Evolutionary conservation across 2,113 vertebrate genomes (phyloP).

Genomic region (Rhinichthys klamathensis): DNA sequence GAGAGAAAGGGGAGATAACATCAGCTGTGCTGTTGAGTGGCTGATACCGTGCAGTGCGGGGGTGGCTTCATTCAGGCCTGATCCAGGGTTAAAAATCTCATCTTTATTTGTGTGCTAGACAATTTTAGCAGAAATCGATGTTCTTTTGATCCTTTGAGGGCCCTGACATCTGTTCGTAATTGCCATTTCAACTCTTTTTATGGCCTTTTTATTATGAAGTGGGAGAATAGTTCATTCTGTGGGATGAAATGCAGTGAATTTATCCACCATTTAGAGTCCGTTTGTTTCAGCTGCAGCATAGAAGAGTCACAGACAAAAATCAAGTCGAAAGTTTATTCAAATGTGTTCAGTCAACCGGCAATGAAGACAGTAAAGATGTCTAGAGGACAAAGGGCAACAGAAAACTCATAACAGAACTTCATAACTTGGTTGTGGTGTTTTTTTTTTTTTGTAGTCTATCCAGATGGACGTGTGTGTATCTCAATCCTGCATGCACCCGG

Average conservation of each 20-base stretch:
- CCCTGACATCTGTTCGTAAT: background rate
- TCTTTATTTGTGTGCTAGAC: background rate
- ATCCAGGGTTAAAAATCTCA: slow-evolving; percentile 6
- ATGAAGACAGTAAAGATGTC: background rate
- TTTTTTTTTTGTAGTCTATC: slow-evolving; percentile 84
- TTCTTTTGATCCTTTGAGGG: slow-evolving; percentile 14
- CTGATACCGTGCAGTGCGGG: slow-evolving; percentile 4
- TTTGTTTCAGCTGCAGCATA: background rate
- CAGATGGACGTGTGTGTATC: slow-evolving; percentile 94
- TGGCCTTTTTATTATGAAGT: background rate
- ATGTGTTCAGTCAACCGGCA: background rate
- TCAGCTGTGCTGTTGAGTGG: slow-evolving; percentile 1
- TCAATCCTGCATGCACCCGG: slow-evolving; percentile 96
- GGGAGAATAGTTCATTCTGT: background rate
- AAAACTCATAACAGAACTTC: background rate
- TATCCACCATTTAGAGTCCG: background rate
- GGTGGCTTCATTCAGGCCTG: slow-evolving; percentile 34
- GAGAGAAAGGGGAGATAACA: slow-evolving; percentile 31
- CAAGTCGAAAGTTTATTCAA: background rate
- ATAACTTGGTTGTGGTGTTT: slow-evolving; percentile 8
- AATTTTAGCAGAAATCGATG: background rate
- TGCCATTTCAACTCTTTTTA: background rate
- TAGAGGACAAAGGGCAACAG: background rate
- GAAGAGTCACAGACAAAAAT: background rate
- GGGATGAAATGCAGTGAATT: background rate